Evolutionary conservation across 2,888 invertebrate species (phyloP), one percentile per base, ranked within the genome.

Genomic region (Helicoverpa assulta): DNA sequence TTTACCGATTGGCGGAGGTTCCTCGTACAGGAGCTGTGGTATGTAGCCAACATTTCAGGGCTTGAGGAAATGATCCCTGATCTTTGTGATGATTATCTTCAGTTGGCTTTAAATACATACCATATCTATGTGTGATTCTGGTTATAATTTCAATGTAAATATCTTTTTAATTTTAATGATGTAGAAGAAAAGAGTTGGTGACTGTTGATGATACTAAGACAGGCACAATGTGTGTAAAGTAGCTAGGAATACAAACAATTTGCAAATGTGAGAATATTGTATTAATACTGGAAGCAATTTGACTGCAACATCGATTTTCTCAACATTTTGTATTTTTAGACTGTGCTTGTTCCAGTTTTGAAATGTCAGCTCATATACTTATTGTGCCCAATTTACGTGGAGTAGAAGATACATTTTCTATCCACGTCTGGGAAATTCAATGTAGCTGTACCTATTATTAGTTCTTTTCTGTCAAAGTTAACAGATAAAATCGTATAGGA

Each of bases 251-350:
- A 33, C 8, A 10, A 33, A 33, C 8, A 33, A 8, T 33, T 33
- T 47, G 6, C 47, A n/a, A 16, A n/a, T 47, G 47, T 47, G n/a
- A 47, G 8, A 33, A 33, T 33, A 10, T 10, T 8, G 33, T 33
- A 33, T 26, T 26, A 26, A 26, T 33, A 33, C 10, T 1, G 10
- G 58, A 51, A 55, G 29, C 1, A 29, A 43, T 16, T 68, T 72
- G 71, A 58, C 76, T 68, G 33, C 43, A 51, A 40, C 43, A 55
- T 19, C 50, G 14, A 21, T 51, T 76, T 68, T 14, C 58, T 55
- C 43, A 76, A 72, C 58, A 50, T 72, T 68, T 19, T 33, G 16
- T 76, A 76, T 59, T 55, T 76, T 76, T 59, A 72, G 71, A 51
- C 33, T 0, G 21, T 68, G 18, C 54, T 59, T 59, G 71, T 37